Percentiles rank a stretch among this genome's conserved stretches.
Evolutionary conservation across 1,140 invertebrate species (phyloP).

Genomic region (Trissolcus basalis): DNA sequence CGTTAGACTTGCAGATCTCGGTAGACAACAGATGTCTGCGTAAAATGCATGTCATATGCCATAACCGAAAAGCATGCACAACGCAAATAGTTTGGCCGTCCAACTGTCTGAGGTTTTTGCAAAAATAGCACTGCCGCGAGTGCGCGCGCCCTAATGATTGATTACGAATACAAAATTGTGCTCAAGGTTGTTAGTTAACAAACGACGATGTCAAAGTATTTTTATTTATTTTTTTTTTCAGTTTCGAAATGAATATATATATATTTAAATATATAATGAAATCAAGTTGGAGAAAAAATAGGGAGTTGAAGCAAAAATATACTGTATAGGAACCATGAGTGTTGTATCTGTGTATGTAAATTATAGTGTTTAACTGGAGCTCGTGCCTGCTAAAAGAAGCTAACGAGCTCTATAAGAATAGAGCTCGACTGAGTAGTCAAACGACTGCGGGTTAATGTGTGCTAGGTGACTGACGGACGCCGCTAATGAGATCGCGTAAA

Average conservation of each 20-base stretch:
- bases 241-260: too few species aligned
- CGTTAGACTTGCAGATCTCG: conserved; percentile 22
- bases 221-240: too few species aligned
- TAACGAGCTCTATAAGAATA: conserved; percentile 65
- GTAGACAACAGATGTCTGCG: conserved; percentile 49
- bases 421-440: conserved; percentile 52
- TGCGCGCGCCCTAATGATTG: conserved; percentile 28
- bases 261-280: too few species aligned
- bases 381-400: conserved; percentile 14
- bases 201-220: too few species aligned
- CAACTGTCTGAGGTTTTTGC: conserved; percentile 53
- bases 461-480: conserved; percentile 65
- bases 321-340: too few species aligned
- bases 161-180: conserved; percentile 7
- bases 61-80: conserved; percentile 10
- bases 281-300: too few species aligned
- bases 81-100: conserved; percentile 51
- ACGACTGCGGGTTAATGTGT: conserved; percentile 33
- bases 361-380: background rate
- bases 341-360: too few species aligned
- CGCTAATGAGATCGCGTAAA: conserved; percentile 63
- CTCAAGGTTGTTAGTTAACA: background rate
- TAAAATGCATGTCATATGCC: conserved; percentile 48
- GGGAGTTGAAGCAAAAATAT: too few species aligned
- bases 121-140: conserved; percentile 48